These are phyloP conservation scores for Ginglymostoma cirratum DNA, from an alignment of 2,113 vertebrate genomes.

Conservation along the genomic window DNA sequence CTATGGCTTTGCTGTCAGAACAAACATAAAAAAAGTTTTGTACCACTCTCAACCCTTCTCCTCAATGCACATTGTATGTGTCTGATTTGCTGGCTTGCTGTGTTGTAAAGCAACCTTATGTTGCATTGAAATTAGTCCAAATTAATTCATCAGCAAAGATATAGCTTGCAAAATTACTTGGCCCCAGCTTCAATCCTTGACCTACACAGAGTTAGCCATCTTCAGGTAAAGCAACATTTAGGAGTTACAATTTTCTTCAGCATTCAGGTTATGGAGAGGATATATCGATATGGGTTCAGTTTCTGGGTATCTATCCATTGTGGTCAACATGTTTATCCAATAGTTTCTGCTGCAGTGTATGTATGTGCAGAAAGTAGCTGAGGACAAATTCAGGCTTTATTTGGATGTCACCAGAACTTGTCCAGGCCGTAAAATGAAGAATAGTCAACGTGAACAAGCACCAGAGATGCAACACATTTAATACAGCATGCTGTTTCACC, in stretches of 20 bases:
- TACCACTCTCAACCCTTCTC: not conserved
- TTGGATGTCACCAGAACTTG: not conserved
- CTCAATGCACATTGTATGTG: not conserved
- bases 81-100: not conserved
- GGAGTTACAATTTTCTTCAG: not conserved
- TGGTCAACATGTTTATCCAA: not conserved
- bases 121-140: not conserved
- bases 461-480: not conserved
- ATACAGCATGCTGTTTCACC: not conserved
- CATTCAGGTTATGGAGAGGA: not conserved
- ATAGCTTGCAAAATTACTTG: not conserved
- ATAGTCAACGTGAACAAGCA: too few species aligned
- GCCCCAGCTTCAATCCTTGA: not conserved
- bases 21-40: not conserved
- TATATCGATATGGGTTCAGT: not conserved
- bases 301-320: not conserved
- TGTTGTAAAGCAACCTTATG: not conserved
- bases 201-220: not conserved
- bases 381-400: not conserved
- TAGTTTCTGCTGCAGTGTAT: not conserved
- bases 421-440: not conserved
- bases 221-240: not conserved
- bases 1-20: not conserved
- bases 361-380: not conserved
- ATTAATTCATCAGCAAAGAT: not conserved